Percentiles rank a stretch among this genome's conserved stretches.
Conservation (phyloP, 2,888 invertebrate genomes). For the Acleris literana region DNA sequence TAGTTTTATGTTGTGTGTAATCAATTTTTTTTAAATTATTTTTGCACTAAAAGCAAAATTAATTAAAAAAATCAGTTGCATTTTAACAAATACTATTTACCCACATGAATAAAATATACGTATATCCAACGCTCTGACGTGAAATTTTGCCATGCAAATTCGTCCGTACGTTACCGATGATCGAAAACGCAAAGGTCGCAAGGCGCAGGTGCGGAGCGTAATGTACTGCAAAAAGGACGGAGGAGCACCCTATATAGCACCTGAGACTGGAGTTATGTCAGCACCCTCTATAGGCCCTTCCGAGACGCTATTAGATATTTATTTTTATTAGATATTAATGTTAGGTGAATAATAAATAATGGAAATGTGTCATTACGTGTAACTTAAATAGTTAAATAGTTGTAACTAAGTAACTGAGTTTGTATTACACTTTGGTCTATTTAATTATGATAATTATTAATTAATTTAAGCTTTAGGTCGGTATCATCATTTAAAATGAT, state of each 20-base stretch:
- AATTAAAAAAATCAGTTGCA: too few species aligned
- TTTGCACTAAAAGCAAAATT: too few species aligned
- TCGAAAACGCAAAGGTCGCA: conserved; percentile 35
- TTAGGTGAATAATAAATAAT: neutral
- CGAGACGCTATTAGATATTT: conserved; percentile 21
- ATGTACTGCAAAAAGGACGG: conserved; percentile 34
- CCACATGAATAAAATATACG: neutral
- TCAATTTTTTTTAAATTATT: too few species aligned
- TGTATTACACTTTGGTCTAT: too few species aligned
- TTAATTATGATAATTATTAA: too few species aligned
- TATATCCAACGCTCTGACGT: neutral
- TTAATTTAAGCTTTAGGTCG: too few species aligned
- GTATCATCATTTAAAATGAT: too few species aligned
- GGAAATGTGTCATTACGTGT: too few species aligned
- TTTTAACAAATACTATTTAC: too few species aligned
- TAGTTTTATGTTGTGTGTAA: too few species aligned
- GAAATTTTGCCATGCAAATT: conserved; percentile 27
- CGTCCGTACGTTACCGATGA: conserved; percentile 20
- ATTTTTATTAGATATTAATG: conserved; percentile 26
- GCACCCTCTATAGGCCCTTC: conserved; percentile 23
- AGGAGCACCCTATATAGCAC: conserved; percentile 18
- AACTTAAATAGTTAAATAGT: too few species aligned
- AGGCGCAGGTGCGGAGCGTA: conserved; percentile 31
- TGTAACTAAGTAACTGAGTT: too few species aligned
- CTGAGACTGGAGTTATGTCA: conserved; percentile 36